Conservation (phyloP, 2,113 vertebrate genomes). For the Leucosticte australis region DNA sequence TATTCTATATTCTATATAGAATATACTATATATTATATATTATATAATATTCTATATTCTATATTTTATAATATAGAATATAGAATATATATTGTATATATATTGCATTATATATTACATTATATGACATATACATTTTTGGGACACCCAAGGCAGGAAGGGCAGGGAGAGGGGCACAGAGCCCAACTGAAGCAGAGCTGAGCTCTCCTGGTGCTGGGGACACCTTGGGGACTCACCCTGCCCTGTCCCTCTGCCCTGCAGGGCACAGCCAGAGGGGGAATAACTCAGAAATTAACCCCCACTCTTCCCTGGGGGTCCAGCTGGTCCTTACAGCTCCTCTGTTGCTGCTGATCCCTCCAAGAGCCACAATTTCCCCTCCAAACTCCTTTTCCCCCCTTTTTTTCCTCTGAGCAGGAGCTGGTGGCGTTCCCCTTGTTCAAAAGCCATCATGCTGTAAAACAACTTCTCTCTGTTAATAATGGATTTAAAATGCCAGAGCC, state of each 20-base stretch:
- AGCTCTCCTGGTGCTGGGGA: neutral
- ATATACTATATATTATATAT: no score
- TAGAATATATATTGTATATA: no score
- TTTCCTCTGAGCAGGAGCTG: neutral
- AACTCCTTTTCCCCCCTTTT: neutral
- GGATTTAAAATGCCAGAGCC: slow-evolving; percentile 62
- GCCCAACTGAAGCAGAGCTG: neutral
- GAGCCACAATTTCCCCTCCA: neutral
- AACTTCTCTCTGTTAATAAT: slow-evolving; percentile 47
- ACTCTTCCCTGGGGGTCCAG: no score
- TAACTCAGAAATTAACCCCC: neutral
- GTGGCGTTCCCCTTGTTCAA: slow-evolving; percentile 27
- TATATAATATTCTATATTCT: no score
- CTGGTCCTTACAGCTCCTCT: neutral
- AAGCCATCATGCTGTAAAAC: slow-evolving; percentile 40
- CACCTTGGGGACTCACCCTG: neutral
- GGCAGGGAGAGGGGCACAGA: neutral
- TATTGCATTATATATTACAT: no score
- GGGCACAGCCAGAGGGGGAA: neutral
- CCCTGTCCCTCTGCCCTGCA: neutral
- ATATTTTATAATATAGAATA: neutral
- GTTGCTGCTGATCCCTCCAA: neutral
- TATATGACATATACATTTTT: no score
- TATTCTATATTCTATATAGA: no score
- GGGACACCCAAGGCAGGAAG: neutral